Evolutionary conservation across 2,888 invertebrate species (phyloP), one percentile per base, ranked within the genome.

Genomic region (Anoncus sp.): DNA sequence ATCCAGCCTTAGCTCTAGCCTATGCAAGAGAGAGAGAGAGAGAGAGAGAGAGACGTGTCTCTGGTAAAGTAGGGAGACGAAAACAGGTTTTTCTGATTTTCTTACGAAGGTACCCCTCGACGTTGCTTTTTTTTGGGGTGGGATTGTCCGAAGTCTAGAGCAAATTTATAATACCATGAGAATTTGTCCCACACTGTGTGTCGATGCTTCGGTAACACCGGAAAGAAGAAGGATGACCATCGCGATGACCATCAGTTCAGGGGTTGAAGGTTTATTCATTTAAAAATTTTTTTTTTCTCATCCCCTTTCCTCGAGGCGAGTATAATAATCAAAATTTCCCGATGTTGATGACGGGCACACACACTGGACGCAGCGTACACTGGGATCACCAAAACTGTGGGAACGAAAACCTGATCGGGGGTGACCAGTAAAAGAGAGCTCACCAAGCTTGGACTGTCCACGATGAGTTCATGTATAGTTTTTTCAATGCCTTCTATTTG

Each of bases 391-490:
- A n/a, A 40, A 67, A 76, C 84, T 90, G 90, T 91, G 91, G 91
- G 90, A 91, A 91, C 90, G 87, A 90, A 90, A 91, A 91, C 90
- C 90, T 90, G 90, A 89, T 90, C 87, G 89, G 86, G 88, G 87
- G 87, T 82, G 85, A 86, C 79, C 67, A 7, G 40, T n/a, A n/a
- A n/a, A 22, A 10, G 60, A 79, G 65, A 74, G 45, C 63, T 51
- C 47, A 35, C 18, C 31, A n/a, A 49, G 31, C 31, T 22, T 62
- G 47, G 40, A 62, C 45, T 62, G 18, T 40, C 45, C 62, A 6
- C 10, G 62, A 45, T 24, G 62, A 24, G 47, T 62, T 31, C 31
- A 18, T 35, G 35, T 35, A 20, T n/a, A n/a, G n/a, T n/a, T n/a
- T 38, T 38, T 10, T 38, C 38, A 12, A 12, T 38, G 6, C 2